Conservation (phyloP, 2,888 invertebrate genomes). For the Athalia circularis region DNA sequence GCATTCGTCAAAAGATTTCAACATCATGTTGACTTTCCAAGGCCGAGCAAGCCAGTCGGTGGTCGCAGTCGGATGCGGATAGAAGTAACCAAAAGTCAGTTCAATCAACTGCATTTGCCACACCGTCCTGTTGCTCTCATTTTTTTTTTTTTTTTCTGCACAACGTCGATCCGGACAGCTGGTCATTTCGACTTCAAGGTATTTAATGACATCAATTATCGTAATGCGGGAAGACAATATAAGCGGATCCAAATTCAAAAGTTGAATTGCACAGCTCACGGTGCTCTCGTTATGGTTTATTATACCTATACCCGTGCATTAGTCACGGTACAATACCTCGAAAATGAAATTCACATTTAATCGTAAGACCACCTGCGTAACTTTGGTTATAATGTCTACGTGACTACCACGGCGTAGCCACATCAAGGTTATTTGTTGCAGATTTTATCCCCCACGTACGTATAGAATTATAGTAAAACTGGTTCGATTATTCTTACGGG, state of each 20-base stretch:
- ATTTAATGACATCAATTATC: too few relatives aligned
- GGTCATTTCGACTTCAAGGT: too few relatives aligned
- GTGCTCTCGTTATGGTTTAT: too few relatives aligned
- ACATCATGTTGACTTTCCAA: constrained; percentile 38
- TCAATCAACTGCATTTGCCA: background rate
- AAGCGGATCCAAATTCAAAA: too few relatives aligned
- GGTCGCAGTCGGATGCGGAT: constrained; percentile 2
- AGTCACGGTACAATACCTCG: background rate
- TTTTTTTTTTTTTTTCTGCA: too few relatives aligned
- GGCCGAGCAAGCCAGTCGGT: constrained; percentile 5
- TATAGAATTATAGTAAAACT: too few relatives aligned
- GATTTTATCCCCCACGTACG: constrained; percentile 7
- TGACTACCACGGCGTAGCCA: constrained; percentile 33
- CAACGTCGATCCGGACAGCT: too few relatives aligned
- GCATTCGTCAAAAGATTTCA: constrained; percentile 30
- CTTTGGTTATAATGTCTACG: constrained; percentile 16
- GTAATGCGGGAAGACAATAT: too few relatives aligned
- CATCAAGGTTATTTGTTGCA: constrained; percentile 30
- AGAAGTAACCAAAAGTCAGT: background rate
- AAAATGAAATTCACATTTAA: background rate
- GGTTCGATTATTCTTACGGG: background rate
- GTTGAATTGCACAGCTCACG: too few relatives aligned
- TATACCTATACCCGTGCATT: background rate
- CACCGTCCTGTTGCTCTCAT: too few relatives aligned
- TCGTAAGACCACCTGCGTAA: background rate